phyloP scores from a whole-genome alignment of 1,140 invertebrate genomes.

The Eueides isabella region DNA sequence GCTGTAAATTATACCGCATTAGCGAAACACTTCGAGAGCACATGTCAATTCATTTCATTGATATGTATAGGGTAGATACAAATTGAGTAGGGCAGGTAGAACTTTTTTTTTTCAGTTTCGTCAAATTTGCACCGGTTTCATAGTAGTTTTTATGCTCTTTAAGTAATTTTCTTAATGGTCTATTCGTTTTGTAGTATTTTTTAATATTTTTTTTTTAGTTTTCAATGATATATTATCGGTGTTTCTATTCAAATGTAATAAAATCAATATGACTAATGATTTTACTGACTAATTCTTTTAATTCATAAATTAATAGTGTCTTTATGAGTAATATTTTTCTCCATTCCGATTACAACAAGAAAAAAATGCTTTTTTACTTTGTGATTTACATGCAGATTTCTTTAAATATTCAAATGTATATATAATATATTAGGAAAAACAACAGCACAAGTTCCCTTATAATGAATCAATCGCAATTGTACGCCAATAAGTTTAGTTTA shows the following conservation, averaged over 20 bases:
- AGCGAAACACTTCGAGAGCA: constrained; percentile 53
- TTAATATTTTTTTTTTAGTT: not conserved
- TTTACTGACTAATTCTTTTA: not conserved
- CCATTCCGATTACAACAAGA: too few relatives aligned
- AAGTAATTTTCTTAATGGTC: constrained; percentile 67
- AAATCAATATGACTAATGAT: too few relatives aligned
- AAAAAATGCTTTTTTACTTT: too few relatives aligned
- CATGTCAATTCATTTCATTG: constrained; percentile 66
- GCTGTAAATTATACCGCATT: constrained; percentile 62
- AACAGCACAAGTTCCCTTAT: not conserved
- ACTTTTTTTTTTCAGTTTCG: constrained; percentile 45
- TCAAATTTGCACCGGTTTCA: constrained; percentile 65
- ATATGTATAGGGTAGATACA: constrained; percentile 37
- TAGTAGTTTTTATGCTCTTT: constrained; percentile 62
- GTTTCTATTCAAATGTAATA: not conserved
- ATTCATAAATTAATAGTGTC: too few relatives aligned
- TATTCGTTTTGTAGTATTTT: constrained; percentile 42
- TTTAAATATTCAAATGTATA: too few relatives aligned
- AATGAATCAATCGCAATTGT: constrained; percentile 35
- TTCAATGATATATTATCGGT: not conserved
- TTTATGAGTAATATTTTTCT: too few relatives aligned
- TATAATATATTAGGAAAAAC: not conserved
- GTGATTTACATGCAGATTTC: too few relatives aligned
- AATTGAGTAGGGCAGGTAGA: constrained; percentile 47
- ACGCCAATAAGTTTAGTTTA: constrained; percentile 29